phyloP scores from a whole-genome alignment of 2,888 invertebrate genomes.

The Lycia hirtaria region DNA sequence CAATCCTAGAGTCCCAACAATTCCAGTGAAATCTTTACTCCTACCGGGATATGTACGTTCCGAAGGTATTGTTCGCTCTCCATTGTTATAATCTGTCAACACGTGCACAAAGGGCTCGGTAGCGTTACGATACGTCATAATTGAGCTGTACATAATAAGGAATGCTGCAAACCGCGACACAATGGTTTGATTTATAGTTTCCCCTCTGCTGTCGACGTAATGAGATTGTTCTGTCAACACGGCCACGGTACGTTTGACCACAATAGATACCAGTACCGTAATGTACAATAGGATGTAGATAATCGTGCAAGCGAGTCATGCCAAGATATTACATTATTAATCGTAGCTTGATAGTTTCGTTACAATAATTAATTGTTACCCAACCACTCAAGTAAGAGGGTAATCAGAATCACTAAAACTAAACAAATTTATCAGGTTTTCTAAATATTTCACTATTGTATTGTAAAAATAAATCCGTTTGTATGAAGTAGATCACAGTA shows the following conservation, averaged over 20 bases:
- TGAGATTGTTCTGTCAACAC: constrained; percentile 75
- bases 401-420: no score
- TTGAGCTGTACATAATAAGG: constrained; percentile 56
- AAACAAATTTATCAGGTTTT: no score
- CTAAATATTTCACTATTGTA: no score
- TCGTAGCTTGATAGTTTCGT: no score
- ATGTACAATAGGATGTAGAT: constrained; percentile 10
- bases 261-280: constrained; percentile 17
- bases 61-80: constrained; percentile 13
- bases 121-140: constrained; percentile 58
- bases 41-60: constrained; percentile 6
- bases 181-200: constrained; percentile 75
- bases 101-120: constrained; percentile 33
- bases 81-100: constrained; percentile 28
- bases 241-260: constrained; percentile 26
- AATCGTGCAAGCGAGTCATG: neutral
- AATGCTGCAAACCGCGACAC: constrained; percentile 59
- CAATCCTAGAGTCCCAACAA: neutral
- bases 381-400: no score
- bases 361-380: no score
- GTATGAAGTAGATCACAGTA: no score
- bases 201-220: constrained; percentile 72
- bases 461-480: no score
- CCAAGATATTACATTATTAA: neutral
- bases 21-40: constrained; percentile 5